Base-by-base conservation (phyloP, 2,797 vertebrate genomes). In the Tachyglossus aculeatus region DNA sequence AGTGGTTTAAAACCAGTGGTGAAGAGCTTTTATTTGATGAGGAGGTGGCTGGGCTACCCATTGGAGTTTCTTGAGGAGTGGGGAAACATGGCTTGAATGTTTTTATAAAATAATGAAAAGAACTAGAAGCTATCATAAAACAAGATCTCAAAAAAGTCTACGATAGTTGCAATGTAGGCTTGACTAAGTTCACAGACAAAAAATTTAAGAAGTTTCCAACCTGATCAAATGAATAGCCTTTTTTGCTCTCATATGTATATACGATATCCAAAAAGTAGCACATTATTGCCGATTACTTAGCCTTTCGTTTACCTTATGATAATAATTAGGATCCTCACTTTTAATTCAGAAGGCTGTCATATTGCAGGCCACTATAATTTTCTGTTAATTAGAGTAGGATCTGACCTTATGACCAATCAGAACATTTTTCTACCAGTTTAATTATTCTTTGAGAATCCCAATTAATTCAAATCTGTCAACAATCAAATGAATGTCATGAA, bases 381-480 rank as follows among this genome's bases (percentile, higher is more conserved):
- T 66, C 27, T 32, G 47, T 81, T 68, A 73, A 81, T 83, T 81
- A 60, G n/a, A n/a, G n/a, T 63, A 58, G 75, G 51, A 69, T 27
- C 64, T 79, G 71, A 80, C 62, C 71, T 71, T 40, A 73, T 66
- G 58, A 62, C 66, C 74, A 78, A 67, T 68, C 34, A 67, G 58
- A 74, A 73, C 21, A 61, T 73, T 73, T n/a, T 78, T 67, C 38
- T 54, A 68, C 37, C 24, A 33, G 25, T 53, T 67, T 69, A 74
- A 80, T 83, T 80, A 74, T 81, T 61, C 21, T 38, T 69, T 41
- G 52, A 45, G 32, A 54, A 76, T 70, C 5, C 22, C 37, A 78
- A 60, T 68, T 73, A 83, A 61, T 75, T 78, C n/a, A n/a, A n/a
- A n/a, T n/a, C n/a, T 69, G 37, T 66, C 65, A 71, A 74, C 77